Base-by-base conservation (phyloP, 2,888 invertebrate genomes). In the Callimorpha dominula region DNA sequence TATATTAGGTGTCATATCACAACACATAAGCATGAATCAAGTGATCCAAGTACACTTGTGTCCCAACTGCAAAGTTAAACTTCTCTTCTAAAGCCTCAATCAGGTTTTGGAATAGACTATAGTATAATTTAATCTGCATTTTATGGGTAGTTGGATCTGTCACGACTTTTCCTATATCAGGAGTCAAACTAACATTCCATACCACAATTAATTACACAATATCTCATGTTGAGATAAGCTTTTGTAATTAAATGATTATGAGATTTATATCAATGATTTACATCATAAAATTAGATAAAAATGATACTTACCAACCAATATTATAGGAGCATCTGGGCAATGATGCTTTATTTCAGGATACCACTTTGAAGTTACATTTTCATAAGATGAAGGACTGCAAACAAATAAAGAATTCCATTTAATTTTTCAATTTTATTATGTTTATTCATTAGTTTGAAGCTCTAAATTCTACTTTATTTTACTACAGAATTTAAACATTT, bases 261-360 rank as follows among this genome's bases (percentile, higher is more conserved):
- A 46, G 11, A 57, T 57, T 57, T 20, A 57, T 11, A 4, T 57
- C 2, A 57, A 20, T 12, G 14, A 31, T 11, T 31, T 31, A 31
- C 57, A 46, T 17, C 7, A 6, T 63, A n/a, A 43, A 43, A 11
- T 49, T 17, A 17, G 15, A 15, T 40, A 67, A 50, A 20, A 52
- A n/a, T 0, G 64, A 63, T 84, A 92, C 97, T 96, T 93, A 98
- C 99, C 99, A 93, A 99, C 99, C 95, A 99, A 97, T 92, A 99
- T 98, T 94, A 99, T 99, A 78, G 99, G 99, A 82, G 99, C 99
- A 96, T 99, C 99, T 78, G 99, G 99, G 96, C 99, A 99, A 94
- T 99, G 99, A 95, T 99, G 99, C 96, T 99, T 99, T 88, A 99
- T 99, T 97, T 99, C 99, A 83, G 99, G 99, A 96, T 99, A 99